phyloP scores from a whole-genome alignment of 2,797 vertebrate genomes.

The Pantherophis alleghaniensis region DNA sequence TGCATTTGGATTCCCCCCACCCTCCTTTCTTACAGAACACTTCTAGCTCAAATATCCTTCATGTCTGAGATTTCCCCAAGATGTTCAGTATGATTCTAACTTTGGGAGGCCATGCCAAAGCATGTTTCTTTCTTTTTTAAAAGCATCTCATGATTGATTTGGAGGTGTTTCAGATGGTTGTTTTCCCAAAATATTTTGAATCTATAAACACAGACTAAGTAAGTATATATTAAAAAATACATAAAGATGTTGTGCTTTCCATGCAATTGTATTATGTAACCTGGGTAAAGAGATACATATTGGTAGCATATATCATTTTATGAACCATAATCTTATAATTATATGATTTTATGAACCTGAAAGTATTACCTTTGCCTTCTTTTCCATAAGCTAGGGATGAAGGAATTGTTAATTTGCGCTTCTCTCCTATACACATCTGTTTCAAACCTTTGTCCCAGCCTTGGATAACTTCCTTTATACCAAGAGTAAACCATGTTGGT shows the following conservation, averaged over 20 bases:
- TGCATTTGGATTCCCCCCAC: not conserved
- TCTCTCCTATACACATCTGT: constrained; percentile 91
- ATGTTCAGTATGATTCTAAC: not conserved
- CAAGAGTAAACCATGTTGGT: constrained; percentile 95
- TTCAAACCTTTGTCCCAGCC: constrained; percentile 93
- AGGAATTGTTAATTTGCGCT: constrained; percentile 86
- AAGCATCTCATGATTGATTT: not conserved
- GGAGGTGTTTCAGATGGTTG: not conserved
- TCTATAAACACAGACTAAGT: not conserved
- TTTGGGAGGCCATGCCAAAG: not conserved
- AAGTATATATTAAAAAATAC: not conserved
- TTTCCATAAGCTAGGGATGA: constrained; percentile 90
- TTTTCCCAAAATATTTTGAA: not conserved
- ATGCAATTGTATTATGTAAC: not conserved
- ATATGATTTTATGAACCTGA: not conserved
- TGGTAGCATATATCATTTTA: not conserved
- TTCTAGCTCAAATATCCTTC: not conserved
- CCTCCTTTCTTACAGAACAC: not conserved
- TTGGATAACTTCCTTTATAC: constrained; percentile 85
- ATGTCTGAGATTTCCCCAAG: not conserved
- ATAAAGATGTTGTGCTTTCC: not conserved
- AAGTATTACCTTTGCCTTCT: constrained; percentile 89
- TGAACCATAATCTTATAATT: not conserved
- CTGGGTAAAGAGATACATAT: not conserved
- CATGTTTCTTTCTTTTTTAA: not conserved